Conservation (phyloP, 2,113 vertebrate species). For the Aramus guarauna region DNA sequence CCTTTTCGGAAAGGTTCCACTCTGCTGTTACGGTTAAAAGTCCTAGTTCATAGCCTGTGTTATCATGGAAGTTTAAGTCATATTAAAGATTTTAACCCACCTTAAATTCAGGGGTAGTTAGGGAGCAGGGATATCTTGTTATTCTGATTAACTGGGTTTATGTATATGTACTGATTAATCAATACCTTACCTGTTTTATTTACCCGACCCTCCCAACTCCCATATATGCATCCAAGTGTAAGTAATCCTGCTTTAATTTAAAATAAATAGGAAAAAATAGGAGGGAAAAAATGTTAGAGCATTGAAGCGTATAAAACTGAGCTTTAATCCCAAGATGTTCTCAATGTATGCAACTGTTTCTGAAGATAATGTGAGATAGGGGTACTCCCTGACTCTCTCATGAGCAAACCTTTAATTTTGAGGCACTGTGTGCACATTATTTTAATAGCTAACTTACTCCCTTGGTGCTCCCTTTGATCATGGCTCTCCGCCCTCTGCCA, state of each 20-base stretch:
- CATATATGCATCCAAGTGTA: neutral
- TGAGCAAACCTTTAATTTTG: constrained; percentile 30
- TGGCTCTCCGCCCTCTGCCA: neutral
- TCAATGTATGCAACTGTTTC: neutral
- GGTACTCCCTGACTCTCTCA: neutral
- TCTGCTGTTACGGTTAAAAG: neutral
- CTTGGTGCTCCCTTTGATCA: constrained; percentile 43
- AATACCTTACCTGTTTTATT: neutral
- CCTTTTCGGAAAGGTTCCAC: neutral
- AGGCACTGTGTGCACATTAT: neutral
- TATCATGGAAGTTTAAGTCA: neutral
- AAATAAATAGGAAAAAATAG: neutral
- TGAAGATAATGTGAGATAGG: constrained; percentile 1
- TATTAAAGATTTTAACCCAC: neutral
- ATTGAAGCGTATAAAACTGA: neutral
- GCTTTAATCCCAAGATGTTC: neutral
- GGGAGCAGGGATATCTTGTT: neutral
- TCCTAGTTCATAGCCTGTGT: neutral
- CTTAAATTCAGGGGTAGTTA: neutral
- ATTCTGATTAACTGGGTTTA: neutral
- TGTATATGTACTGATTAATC: neutral
- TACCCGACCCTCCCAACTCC: neutral
- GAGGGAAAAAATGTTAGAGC: neutral
- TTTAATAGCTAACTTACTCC: constrained; percentile 42
- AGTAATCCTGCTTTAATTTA: neutral